These are phyloP conservation scores for Ramphastos sulfuratus DNA, from an alignment of 2,113 vertebrate genomes.

Conservation along the genomic window DNA sequence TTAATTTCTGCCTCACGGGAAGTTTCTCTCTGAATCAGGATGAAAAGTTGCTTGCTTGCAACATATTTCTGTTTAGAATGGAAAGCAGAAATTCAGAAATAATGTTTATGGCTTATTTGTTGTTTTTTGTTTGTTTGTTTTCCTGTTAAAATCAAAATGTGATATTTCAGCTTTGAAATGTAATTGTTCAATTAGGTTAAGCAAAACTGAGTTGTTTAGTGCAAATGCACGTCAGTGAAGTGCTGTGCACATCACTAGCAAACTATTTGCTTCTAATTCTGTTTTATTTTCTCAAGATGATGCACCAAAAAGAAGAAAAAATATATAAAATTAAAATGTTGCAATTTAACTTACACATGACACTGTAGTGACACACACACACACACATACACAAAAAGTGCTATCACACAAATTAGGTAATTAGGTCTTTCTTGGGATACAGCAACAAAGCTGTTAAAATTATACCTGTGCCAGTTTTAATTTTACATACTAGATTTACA, in stretches of 20 bases:
- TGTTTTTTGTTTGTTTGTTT: neutral
- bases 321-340: neutral
- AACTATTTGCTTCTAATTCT: neutral
- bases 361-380: neutral
- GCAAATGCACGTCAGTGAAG: neutral
- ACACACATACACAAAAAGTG: neutral
- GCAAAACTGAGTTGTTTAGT: neutral
- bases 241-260: neutral
- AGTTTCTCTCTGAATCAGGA: neutral
- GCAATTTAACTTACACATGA: neutral
- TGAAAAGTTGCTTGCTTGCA: neutral
- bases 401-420: neutral
- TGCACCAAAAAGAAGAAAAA: neutral
- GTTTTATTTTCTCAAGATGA: neutral
- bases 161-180: neutral
- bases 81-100: neutral
- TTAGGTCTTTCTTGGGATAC: accelerated
- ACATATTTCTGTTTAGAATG: neutral
- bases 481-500: neutral
- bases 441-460: neutral
- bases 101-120: accelerated
- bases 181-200: neutral
- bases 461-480: neutral
- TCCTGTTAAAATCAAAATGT: neutral
- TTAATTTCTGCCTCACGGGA: neutral